These are phyloP conservation scores for Epinephelus cyanopodus DNA, from an alignment of 2,113 vertebrate species.

Conservation along the genomic window DNA sequence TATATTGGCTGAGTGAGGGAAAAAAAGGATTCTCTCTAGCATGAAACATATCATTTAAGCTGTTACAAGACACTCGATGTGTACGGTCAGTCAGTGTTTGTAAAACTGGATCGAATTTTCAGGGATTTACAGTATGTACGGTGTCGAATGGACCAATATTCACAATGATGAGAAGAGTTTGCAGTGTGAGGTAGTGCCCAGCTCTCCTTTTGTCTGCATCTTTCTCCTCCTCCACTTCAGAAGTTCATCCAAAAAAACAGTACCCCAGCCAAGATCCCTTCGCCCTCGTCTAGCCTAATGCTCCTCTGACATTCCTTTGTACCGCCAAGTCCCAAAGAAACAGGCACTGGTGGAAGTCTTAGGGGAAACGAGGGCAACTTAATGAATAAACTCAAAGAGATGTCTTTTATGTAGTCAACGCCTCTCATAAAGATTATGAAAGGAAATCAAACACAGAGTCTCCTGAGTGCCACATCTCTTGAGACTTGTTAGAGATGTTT, in stretches of 20 bases:
- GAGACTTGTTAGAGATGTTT: neutral
- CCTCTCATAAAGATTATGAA: neutral
- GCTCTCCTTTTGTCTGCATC: constrained; percentile 14
- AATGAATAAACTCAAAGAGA: constrained; percentile 14
- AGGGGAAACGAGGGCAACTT: constrained; percentile 1
- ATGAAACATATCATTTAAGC: constrained; percentile 62
- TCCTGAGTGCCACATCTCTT: neutral
- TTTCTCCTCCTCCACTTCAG: constrained; percentile 50
- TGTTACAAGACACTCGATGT: constrained; percentile 22
- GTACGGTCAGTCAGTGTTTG: constrained; percentile 26
- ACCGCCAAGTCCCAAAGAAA: constrained; percentile 27
- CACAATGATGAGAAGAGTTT: neutral
- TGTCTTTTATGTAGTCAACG: constrained; percentile 20
- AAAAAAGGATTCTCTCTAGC: constrained; percentile 8
- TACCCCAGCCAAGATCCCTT: constrained; percentile 17
- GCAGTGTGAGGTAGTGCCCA: constrained; percentile 9
- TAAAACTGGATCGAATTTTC: constrained; percentile 56
- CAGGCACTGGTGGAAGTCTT: neutral
- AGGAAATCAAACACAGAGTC: constrained; percentile 5
- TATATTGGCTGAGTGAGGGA: constrained; percentile 32
- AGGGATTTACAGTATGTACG: constrained; percentile 60
- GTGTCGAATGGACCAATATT: constrained; percentile 47
- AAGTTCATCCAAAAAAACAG: constrained; percentile 30
- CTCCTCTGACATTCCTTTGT: constrained; percentile 26
- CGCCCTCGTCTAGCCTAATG: constrained; percentile 28